Percentiles rank a stretch among this genome's conserved stretches.
Conservation (phyloP, 2,888 invertebrate species). For the Endomychus coccineus region DNA sequence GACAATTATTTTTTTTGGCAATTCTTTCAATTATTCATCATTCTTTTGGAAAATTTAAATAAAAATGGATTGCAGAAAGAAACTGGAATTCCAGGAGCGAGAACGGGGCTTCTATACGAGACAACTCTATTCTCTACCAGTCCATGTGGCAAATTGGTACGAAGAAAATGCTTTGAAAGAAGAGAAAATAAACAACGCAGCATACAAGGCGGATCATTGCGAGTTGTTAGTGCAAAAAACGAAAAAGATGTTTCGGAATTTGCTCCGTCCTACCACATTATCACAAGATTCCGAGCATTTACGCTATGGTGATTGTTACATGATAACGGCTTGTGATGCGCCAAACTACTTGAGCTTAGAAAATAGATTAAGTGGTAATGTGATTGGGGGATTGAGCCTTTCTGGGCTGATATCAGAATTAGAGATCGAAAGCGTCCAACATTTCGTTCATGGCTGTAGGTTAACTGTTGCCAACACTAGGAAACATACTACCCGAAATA, state of each 20-base stretch:
- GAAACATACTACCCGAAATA: constrained; percentile 47
- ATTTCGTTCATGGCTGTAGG: constrained; percentile 45
- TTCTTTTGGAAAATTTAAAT: too few species aligned
- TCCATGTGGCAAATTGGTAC: constrained; percentile 49
- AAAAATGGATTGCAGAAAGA: too few species aligned
- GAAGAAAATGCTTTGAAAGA: constrained; percentile 46
- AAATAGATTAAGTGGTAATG: too few species aligned
- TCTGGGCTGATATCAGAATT: constrained; percentile 46
- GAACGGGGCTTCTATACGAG: too few species aligned
- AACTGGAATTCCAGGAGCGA: too few species aligned
- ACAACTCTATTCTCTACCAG: constrained; percentile 38
- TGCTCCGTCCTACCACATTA: constrained; percentile 44
- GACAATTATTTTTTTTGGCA: too few species aligned
- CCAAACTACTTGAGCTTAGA: constrained; percentile 35
- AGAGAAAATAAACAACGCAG: constrained; percentile 42
- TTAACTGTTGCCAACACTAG: constrained; percentile 45
- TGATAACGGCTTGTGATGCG: constrained; percentile 44
- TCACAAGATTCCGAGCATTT: constrained; percentile 40
- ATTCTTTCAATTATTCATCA: too few species aligned
- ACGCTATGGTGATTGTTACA: constrained; percentile 44
- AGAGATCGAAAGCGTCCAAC: constrained; percentile 40
- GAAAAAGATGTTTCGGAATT: constrained; percentile 45
- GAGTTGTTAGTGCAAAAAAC: constrained; percentile 48
- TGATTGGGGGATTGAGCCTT: too few species aligned
- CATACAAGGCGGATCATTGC: constrained; percentile 42